phyloP scores from a whole-genome alignment of 92 coral and sea anemone genomes.

The Nematostella vectensis region DNA sequence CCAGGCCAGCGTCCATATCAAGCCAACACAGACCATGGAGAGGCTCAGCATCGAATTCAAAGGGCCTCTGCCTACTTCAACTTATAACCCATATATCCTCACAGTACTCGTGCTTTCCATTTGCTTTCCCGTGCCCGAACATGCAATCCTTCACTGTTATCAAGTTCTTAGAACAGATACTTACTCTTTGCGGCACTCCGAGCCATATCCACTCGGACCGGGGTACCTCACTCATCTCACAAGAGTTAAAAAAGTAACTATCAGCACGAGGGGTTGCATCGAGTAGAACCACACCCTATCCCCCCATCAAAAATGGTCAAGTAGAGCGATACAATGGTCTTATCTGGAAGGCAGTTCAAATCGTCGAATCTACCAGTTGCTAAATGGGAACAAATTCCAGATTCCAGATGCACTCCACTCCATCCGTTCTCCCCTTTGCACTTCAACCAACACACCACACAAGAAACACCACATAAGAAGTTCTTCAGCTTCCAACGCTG shows the following conservation, averaged over 20 bases:
- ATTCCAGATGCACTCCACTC: conserved; percentile 36
- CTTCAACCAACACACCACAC: conserved; percentile 24
- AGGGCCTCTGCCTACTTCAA: conserved; percentile 28
- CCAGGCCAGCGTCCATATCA: conserved; percentile 20
- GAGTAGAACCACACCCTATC: conserved; percentile 18
- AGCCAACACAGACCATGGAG: conserved; percentile 43
- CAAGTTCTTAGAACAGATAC: conserved; percentile 21
- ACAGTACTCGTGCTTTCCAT: conserved; percentile 28
- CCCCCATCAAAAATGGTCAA: conserved; percentile 29
- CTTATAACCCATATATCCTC: conserved; percentile 16
- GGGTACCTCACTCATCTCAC: conserved; percentile 15
- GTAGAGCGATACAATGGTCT: conserved; percentile 32
- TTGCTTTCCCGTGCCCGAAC: conserved; percentile 25
- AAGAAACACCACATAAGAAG: conserved; percentile 36
- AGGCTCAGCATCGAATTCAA: conserved; percentile 43
- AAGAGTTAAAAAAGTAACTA: conserved; percentile 19
- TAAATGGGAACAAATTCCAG: conserved; percentile 21
- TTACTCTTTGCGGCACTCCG: conserved; percentile 27
- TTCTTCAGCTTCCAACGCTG: conserved; percentile 28
- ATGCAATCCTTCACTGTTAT: conserved; percentile 20
- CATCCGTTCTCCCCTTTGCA: conserved; percentile 21
- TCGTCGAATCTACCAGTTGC: conserved; percentile 24
- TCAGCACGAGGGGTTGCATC: conserved; percentile 23
- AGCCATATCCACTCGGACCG: conserved; percentile 12
- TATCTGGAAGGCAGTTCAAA: conserved; percentile 28